These are phyloP conservation scores for Leptopilina clavipes DNA, from an alignment of 1,140 invertebrate species.

Conservation along the genomic window DNA sequence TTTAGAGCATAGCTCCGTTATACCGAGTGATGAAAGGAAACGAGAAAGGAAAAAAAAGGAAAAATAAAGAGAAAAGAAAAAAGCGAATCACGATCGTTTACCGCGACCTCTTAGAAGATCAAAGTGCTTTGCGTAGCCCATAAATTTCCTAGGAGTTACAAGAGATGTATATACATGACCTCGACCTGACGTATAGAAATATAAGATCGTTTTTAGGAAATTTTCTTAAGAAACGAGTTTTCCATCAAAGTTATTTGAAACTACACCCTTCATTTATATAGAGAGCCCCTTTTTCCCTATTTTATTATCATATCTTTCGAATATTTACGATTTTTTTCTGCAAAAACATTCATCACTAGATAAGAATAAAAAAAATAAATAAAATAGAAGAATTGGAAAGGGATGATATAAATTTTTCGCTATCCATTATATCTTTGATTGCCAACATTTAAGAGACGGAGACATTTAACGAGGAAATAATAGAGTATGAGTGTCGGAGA, in stretches of 20 bases:
- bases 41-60: background rate
- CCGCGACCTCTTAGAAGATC: conserved; percentile 30
- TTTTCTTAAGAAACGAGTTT: conserved; percentile 13
- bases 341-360: no score
- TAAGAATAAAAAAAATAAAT: no score
- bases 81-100: conserved; percentile 30
- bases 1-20: background rate
- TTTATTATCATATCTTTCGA: no score
- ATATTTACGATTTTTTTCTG: no score
- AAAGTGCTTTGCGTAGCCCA: conserved; percentile 31
- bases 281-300: background rate
- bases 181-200: background rate
- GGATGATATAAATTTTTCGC: no score
- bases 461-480: background rate
- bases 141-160: conserved; percentile 25
- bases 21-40: background rate
- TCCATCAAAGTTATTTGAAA: background rate
- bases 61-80: background rate
- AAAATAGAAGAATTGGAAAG: no score
- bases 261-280: conserved; percentile 5
- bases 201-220: background rate
- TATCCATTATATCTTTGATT: background rate
- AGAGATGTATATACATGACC: conserved; percentile 20
- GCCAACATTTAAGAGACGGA: background rate
- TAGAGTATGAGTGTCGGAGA: background rate